Conservation (phyloP, 2,888 invertebrate species). For the Daptonema setosum region DNA sequence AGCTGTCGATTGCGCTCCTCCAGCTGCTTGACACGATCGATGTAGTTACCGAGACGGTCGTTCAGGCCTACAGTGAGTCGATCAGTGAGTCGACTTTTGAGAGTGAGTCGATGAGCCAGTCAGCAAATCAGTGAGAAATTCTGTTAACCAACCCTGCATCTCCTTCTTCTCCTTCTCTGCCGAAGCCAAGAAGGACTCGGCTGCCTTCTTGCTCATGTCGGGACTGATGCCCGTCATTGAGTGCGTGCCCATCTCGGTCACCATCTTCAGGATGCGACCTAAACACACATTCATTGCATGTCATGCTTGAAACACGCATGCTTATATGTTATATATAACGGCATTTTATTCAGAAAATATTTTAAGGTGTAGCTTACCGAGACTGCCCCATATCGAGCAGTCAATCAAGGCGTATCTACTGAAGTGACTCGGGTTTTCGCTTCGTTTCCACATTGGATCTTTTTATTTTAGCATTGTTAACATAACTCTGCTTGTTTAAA, state of each 20-base stretch:
- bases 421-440: too few relatives aligned
- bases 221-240: conserved; percentile 19
- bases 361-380: background rate
- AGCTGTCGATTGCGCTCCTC: conserved; percentile 26
- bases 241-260: conserved; percentile 22
- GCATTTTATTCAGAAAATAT: background rate
- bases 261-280: conserved; percentile 27
- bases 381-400: background rate
- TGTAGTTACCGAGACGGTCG: conserved; percentile 36
- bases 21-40: conserved; percentile 31
- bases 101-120: too few relatives aligned
- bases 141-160: too few relatives aligned
- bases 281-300: background rate
- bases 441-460: too few relatives aligned
- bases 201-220: conserved; percentile 23
- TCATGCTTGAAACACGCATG: background rate
- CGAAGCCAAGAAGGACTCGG: conserved; percentile 24
- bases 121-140: too few relatives aligned
- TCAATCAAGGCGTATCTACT: background rate
- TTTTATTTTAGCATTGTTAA: too few relatives aligned
- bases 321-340: background rate
- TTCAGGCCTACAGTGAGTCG: conserved; percentile 26
- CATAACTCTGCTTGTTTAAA: too few relatives aligned
- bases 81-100: too few relatives aligned
- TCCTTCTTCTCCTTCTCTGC: conserved; percentile 35